Evolutionary conservation across 2,888 invertebrate species (phyloP).

Genomic region (Phanerotoma sp.): DNA sequence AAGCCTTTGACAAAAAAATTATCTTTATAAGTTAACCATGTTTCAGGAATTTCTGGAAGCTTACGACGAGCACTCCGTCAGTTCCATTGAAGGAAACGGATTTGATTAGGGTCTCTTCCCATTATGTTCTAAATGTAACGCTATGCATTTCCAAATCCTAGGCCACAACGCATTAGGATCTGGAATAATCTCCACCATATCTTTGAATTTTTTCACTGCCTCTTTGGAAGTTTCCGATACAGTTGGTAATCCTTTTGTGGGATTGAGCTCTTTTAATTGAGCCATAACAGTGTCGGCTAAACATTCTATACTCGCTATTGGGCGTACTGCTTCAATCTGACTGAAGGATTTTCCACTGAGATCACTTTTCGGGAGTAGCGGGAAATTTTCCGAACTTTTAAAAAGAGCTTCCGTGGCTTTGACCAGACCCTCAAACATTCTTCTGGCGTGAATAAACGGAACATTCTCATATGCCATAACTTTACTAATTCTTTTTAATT

Average conservation of each 20-base stretch:
- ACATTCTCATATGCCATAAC: conserved; percentile 21
- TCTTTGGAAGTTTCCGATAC: background rate
- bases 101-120: background rate
- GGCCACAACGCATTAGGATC: background rate
- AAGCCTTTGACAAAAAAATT: background rate
- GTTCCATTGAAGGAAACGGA: conserved; percentile 6
- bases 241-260: too few species aligned
- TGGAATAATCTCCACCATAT: background rate
- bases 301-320: too few species aligned
- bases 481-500: conserved; percentile 12
- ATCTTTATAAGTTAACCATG: background rate
- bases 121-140: background rate
- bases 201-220: background rate
- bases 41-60: conserved; percentile 4
- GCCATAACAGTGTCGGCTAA: too few species aligned
- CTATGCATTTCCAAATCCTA: background rate
- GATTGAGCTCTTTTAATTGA: background rate
- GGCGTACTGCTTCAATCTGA: too few species aligned
- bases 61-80: conserved; percentile 4
- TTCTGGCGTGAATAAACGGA: conserved; percentile 8
- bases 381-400: background rate
- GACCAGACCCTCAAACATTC: background rate
- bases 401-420: background rate
- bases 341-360: too few species aligned
- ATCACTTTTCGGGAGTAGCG: too few species aligned